phyloP scores from a whole-genome alignment of 2,888 invertebrate species.

The Mimachlamys varia region DNA sequence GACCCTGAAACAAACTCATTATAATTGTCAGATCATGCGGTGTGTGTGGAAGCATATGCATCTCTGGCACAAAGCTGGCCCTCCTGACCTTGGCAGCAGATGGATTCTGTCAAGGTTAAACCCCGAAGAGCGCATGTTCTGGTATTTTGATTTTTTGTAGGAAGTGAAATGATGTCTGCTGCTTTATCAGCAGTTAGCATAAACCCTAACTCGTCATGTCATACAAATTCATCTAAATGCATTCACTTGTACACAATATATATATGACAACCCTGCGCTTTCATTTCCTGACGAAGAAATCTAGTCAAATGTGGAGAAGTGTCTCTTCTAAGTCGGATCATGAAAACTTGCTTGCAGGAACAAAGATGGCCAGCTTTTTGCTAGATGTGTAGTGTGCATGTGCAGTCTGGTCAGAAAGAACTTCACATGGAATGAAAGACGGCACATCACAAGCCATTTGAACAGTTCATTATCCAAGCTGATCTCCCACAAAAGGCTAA shows the following conservation, averaged over 20 bases:
- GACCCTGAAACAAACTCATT: conserved; percentile 39
- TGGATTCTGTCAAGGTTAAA: conserved; percentile 38
- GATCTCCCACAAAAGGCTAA: neutral
- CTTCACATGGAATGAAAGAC: neutral
- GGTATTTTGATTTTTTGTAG: conserved; percentile 28
- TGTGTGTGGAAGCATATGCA: conserved; percentile 41
- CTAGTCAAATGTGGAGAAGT: conserved; percentile 34
- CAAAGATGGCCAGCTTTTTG: conserved; percentile 31
- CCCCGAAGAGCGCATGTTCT: conserved; percentile 18
- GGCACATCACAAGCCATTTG: conserved; percentile 19
- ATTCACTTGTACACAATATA: neutral
- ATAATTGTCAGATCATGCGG: conserved; percentile 43
- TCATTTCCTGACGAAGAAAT: conserved; percentile 26
- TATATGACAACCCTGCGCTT: conserved; percentile 26
- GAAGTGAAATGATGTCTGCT: conserved; percentile 30
- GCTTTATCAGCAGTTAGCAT: neutral
- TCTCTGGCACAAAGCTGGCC: conserved; percentile 57
- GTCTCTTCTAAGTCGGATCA: conserved; percentile 34
- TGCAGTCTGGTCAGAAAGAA: conserved; percentile 32
- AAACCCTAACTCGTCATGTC: neutral
- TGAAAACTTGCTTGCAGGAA: conserved; percentile 15
- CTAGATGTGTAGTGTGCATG: conserved; percentile 15
- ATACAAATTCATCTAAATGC: conserved; percentile 28
- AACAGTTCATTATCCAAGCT: neutral
- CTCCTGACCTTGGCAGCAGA: conserved; percentile 44